Base-by-base conservation (phyloP, 2,113 vertebrate genomes). In the Xerus inauris region DNA sequence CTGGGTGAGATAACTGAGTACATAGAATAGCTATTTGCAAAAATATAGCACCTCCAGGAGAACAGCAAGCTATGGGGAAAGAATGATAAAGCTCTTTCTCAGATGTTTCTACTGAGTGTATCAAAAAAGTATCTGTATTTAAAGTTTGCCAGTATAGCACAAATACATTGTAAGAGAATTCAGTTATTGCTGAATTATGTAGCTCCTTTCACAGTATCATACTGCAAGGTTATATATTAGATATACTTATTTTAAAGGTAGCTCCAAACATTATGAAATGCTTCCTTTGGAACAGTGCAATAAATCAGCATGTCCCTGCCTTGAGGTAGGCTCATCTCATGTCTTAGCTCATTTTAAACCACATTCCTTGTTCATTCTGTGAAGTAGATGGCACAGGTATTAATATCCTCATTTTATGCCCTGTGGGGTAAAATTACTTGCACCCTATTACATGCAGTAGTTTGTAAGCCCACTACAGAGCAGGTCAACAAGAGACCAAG, bases 341-440 rank as follows among this genome's bases (percentile, higher is more conserved):
- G 26, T 54, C 35, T 89, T 49, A 81, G 84, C 57, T 87, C 65
- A 82, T 92, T 77, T 94, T 72, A 92, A 94, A 54, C 76, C 65
- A 76, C 4, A 40, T 24, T 62, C 30, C 45, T 84, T 10, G 32
- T 40, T 81, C 91, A 45, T 92, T 88, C 65, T 77, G 28, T 54
- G n/a, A 75, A 16, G 13, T 45, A 47, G 32, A 35, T 7, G 42
- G 72, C 38, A 47, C 28, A 26, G 22, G 24, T 19, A 69, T 67
- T 67, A 83, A 76, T 14, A 30, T 26, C 8, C n/a, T 47, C 30
- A 79, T 30, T 87, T 47, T 89, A 80, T 28, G 38, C 14, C 59
- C 69, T 71, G 42, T 24, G 20, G 42, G 35, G 35, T 81, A 93
- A 93, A 65, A 71, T 40, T 59, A 89, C 87, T 81, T 84, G 62